Evolutionary conservation across 2,113 vertebrate species (phyloP).

Genomic region (Gavialis gangeticus): DNA sequence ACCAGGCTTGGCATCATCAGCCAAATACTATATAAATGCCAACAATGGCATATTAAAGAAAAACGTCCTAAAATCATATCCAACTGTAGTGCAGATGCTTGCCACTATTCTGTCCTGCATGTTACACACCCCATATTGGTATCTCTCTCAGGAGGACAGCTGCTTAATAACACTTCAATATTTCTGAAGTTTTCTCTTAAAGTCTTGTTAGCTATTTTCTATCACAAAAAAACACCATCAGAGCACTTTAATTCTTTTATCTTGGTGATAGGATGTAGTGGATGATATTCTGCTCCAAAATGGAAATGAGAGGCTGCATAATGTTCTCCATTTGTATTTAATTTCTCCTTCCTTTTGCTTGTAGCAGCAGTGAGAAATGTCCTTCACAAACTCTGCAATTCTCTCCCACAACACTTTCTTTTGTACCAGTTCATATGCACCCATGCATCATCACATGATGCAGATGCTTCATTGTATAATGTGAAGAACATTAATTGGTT

Average conservation of each 20-base stretch:
- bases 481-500: not conserved
- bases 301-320: not conserved
- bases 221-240: not conserved
- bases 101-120: fast-evolving
- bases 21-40: no score
- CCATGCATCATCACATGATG: not conserved
- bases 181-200: not conserved
- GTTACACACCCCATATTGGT: not conserved
- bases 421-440: not conserved
- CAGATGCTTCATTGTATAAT: not conserved
- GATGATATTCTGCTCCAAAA: not conserved
- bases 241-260: not conserved
- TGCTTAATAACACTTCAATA: not conserved
- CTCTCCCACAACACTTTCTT: not conserved
- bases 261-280: not conserved
- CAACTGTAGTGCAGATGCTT: not conserved
- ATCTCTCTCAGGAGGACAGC: not conserved
- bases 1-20: not conserved
- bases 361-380: not conserved
- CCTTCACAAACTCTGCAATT: not conserved
- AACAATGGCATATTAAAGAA: not conserved
- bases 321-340: not conserved
- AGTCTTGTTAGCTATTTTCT: not conserved
- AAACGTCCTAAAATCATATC: not conserved
- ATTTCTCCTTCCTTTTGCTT: not conserved